phyloP scores from a whole-genome alignment of 2,113 vertebrate species.

The Riparia riparia region DNA sequence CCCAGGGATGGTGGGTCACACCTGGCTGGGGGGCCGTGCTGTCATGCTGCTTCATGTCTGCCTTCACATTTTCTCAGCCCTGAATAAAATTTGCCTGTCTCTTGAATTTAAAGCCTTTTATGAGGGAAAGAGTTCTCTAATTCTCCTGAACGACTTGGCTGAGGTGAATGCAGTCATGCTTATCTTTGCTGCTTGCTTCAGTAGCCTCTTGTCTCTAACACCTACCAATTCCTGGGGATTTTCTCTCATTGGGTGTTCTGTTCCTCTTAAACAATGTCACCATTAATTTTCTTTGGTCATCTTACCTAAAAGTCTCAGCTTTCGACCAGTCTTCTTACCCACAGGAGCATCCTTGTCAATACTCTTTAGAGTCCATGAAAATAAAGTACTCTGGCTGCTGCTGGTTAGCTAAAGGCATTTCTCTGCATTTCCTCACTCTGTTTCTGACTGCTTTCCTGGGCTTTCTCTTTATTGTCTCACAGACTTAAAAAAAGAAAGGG shows the following conservation, averaged over 20 bases:
- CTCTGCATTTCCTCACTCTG: neutral
- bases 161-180: neutral
- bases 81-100: neutral
- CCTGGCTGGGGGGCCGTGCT: rapidly evolving
- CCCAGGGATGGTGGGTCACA: neutral
- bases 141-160: neutral
- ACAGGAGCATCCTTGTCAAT: slow-evolving; percentile 41
- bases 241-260: neutral
- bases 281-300: slow-evolving; percentile 7
- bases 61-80: neutral
- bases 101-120: neutral
- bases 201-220: neutral
- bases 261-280: neutral
- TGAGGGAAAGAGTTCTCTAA: neutral
- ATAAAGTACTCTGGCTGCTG: slow-evolving; percentile 12
- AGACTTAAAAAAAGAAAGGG: neutral
- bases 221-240: neutral
- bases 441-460: neutral
- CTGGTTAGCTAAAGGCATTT: slow-evolving; percentile 47
- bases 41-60: neutral
- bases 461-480: neutral
- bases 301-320: neutral
- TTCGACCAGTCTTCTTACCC: neutral
- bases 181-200: neutral
- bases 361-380: slow-evolving; percentile 13